Conservation (phyloP, 2,113 vertebrate species). For the Lasiurus cinereus region DNA sequence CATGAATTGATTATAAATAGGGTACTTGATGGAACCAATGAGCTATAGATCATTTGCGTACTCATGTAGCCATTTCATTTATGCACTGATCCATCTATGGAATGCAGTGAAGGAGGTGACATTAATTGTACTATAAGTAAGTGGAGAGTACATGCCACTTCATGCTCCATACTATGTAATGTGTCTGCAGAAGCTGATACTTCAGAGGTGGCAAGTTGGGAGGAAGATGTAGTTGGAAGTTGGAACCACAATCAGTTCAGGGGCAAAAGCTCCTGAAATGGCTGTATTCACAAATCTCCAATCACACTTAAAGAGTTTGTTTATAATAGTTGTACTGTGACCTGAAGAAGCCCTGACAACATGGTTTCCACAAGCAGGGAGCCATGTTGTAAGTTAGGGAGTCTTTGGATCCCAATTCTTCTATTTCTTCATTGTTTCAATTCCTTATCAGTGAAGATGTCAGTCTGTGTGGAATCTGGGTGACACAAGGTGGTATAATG, state of each 20-base stretch:
- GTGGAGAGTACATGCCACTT: background rate
- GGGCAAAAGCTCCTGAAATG: background rate
- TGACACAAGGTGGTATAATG: background rate
- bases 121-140: conserved; percentile 66
- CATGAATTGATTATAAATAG: conserved; percentile 82
- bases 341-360: background rate
- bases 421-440: background rate
- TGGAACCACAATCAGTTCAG: background rate
- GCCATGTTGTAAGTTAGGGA: background rate
- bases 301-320: background rate
- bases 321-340: background rate
- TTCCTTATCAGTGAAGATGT: background rate
- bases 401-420: background rate
- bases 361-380: background rate
- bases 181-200: background rate
- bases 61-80: conserved; percentile 77
- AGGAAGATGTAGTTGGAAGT: background rate
- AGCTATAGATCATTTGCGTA: conserved; percentile 79
- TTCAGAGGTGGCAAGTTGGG: conserved; percentile 32
- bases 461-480: background rate
- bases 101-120: conserved; percentile 55
- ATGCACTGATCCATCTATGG: conserved; percentile 68
- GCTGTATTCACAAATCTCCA: background rate
- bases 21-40: conserved; percentile 81
- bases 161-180: background rate